Base-by-base conservation (phyloP, 1,140 invertebrate genomes). In the Diploscapter pachys region DNA sequence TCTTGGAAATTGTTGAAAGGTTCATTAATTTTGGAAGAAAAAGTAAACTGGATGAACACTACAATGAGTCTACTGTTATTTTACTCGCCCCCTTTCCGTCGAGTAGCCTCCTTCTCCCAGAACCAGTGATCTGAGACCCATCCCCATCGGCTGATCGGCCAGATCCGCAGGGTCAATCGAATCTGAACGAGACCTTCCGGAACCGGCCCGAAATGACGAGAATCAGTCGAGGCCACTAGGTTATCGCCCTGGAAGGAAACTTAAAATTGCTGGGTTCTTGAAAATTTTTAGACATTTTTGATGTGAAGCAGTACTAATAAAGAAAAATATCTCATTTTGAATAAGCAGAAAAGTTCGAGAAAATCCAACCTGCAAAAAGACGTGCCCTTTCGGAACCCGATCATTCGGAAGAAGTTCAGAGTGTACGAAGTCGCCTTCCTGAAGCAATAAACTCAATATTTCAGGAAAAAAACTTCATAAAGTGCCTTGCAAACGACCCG, bases 221-320 rank as follows among this genome's bases (percentile, higher is more conserved):
- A 96, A 87, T 97, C 95, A 0, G 90, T 90, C 4, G 93, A 95
- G 87, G 93, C 92, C n/a, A 83, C 84, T 13, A 87, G 89, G 86
- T 96, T 96, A 85, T 97, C 95, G 52, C 95, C 31, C 95, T 89
- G 95, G 93, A 70, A 97, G 13, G 62, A 63, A 48, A 69, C 2
- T 69, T 69, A 54, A 57, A 48, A 59, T 50, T 59, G 62, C 31
- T 31, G 31, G 31, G 1, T 31, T 31, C 31, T 31, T 1, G 31
- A 31, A 31, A 31, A 31, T 1, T 31, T 31, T 31, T 0, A 31
- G 31, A 31, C 31, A 31, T 1, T 31, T 31, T 31, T 31, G 31
- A 31, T 31, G 31, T 31, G 31, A 31, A 31, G 31, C 1, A 31
- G 31, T 31, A 31, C 31, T 31, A 31, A 31, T 31, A 1, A 31